Conservation (phyloP, 2,888 invertebrate species). For the Chironomus riparius region DNA sequence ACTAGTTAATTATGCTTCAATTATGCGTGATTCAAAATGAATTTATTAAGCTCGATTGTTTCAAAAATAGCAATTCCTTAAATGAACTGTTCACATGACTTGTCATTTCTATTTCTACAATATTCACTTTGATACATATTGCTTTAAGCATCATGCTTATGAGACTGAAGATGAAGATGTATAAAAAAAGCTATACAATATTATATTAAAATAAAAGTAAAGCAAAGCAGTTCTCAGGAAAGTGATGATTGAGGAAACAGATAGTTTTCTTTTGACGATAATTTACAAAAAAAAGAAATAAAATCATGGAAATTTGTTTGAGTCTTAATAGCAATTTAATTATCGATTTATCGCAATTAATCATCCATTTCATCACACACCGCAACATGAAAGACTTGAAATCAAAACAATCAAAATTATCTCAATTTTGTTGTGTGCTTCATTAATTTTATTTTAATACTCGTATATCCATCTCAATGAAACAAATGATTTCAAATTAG, state of each 20-base stretch:
- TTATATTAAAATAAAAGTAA: not conserved
- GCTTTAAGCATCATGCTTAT: not conserved
- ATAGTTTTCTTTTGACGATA: not conserved
- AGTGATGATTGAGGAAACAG: slow-evolving; percentile 20
- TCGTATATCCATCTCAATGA: not conserved
- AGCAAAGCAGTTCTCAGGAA: slow-evolving; percentile 10
- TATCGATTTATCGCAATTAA: slow-evolving; percentile 2
- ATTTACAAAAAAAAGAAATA: not conserved
- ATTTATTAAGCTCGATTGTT: not conserved
- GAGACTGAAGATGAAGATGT: not conserved
- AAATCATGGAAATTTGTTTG: not conserved
- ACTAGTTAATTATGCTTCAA: no score
- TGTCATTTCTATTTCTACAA: not conserved
- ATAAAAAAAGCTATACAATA: not conserved
- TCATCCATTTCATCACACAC: not conserved
- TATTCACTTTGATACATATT: not conserved
- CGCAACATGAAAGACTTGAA: not conserved
- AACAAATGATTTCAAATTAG: slow-evolving; percentile 4
- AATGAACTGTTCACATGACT: slow-evolving; percentile 22
- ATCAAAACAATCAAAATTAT: not conserved
- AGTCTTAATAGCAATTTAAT: slow-evolving; percentile 18
- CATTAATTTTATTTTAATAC: slow-evolving; percentile 1
- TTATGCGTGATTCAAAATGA: no score
- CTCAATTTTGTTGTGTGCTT: not conserved
- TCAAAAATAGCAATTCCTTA: no score